These are phyloP conservation scores for Odontamblyopus lacepedii DNA, from an alignment of 2,797 vertebrate species.

Conservation along the genomic window DNA sequence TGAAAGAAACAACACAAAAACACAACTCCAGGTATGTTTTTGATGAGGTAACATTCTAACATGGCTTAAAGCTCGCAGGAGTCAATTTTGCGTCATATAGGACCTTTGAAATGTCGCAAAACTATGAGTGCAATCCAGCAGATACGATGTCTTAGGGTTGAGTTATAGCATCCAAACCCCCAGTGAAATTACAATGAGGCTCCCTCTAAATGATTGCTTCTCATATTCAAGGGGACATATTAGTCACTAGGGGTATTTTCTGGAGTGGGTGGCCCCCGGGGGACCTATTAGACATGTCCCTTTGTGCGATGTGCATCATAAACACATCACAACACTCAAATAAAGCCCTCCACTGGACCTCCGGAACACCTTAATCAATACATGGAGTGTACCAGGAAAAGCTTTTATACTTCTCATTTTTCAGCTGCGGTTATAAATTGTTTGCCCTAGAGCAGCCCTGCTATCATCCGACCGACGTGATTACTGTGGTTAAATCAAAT, in stretches of 20 bases:
- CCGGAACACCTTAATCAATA: constrained; percentile 65
- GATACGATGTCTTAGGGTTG: constrained; percentile 22
- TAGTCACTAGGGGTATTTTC: constrained; percentile 56
- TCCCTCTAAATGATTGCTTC: constrained; percentile 43
- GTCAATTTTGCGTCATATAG: too few relatives aligned
- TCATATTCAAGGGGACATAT: constrained; percentile 45
- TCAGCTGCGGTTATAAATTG: constrained; percentile 52
- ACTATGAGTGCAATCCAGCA: neutral
- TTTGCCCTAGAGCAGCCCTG: constrained; percentile 11
- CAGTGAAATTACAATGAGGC: constrained; percentile 43
- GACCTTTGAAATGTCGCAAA: neutral
- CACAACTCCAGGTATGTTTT: too few relatives aligned
- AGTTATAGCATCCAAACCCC: constrained; percentile 30
- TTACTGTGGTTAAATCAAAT: constrained; percentile 56
- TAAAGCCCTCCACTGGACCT: constrained; percentile 57
- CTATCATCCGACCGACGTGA: constrained; percentile 46
- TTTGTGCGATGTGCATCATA: constrained; percentile 55
- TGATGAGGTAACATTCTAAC: too few relatives aligned
- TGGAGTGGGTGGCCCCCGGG: constrained; percentile 48
- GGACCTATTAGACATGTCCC: constrained; percentile 58
- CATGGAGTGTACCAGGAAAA: constrained; percentile 41
- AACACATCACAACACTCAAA: constrained; percentile 68
- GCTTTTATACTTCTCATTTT: constrained; percentile 62
- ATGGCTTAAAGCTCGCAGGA: too few relatives aligned
- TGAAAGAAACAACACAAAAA: too few relatives aligned